phyloP scores from a whole-genome alignment of 2,888 invertebrate species.

The Pammene fasciana region DNA sequence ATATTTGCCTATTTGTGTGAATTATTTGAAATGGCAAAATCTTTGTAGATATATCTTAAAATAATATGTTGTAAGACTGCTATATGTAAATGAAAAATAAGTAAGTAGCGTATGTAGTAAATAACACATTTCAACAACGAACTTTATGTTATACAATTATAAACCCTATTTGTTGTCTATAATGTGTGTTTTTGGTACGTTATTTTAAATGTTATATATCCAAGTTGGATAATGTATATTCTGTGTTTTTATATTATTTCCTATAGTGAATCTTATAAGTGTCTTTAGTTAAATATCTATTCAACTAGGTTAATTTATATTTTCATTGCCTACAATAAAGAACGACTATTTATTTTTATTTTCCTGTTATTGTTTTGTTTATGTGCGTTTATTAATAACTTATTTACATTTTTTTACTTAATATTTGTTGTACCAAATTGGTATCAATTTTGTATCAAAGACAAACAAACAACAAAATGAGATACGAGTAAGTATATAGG shows the following conservation, averaged over 20 bases:
- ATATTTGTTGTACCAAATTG: not conserved
- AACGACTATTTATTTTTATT: not conserved
- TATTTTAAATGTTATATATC: not conserved
- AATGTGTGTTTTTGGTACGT: not conserved
- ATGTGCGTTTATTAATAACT: too few species aligned
- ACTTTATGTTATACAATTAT: not conserved
- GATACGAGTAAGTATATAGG: too few species aligned
- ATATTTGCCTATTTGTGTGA: not conserved
- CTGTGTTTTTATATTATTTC: too few species aligned
- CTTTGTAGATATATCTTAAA: not conserved
- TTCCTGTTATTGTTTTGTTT: not conserved
- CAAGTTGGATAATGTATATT: too few species aligned
- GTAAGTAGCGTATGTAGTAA: not conserved
- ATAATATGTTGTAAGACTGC: constrained; percentile 2
- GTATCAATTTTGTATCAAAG: not conserved
- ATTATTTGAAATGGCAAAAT: too few species aligned
- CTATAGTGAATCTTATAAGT: too few species aligned
- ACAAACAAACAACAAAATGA: too few species aligned
- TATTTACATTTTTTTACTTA: too few species aligned
- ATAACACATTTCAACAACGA: not conserved
- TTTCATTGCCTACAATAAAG: too few species aligned
- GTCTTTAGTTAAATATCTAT: too few species aligned
- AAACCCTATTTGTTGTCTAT: not conserved
- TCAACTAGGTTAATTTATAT: too few species aligned
- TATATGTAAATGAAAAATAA: not conserved